phyloP scores from a whole-genome alignment of 2,888 invertebrate species.

The Helicoverpa assulta region DNA sequence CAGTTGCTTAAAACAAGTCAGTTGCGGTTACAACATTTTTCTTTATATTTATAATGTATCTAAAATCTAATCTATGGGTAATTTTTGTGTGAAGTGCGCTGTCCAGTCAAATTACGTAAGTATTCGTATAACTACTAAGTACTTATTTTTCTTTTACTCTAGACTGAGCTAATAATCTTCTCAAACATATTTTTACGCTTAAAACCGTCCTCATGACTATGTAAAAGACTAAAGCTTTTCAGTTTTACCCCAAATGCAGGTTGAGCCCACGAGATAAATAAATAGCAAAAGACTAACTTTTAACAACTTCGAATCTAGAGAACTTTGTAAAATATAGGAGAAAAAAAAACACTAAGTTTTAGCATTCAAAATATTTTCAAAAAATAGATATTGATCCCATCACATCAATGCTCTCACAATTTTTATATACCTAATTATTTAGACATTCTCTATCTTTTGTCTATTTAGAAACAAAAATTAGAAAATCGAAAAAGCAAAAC shows the following conservation, averaged over 20 bases:
- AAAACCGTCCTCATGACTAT: conserved; percentile 49
- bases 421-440: too few relatives aligned
- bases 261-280: background rate
- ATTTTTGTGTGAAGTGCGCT: too few relatives aligned
- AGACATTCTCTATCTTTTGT: too few relatives aligned
- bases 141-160: conserved; percentile 17
- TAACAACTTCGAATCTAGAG: too few relatives aligned
- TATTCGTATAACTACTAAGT: background rate
- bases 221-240: conserved; percentile 51
- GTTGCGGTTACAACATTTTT: background rate
- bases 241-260: conserved; percentile 49
- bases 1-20: background rate
- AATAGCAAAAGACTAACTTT: conserved; percentile 21
- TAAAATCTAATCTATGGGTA: too few relatives aligned
- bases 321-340: too few relatives aligned
- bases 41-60: background rate
- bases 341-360: too few relatives aligned
- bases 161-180: conserved; percentile 44
- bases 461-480: too few relatives aligned
- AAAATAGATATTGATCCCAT: too few relatives aligned
- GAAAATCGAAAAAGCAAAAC: too few relatives aligned
- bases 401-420: too few relatives aligned
- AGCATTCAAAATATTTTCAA: too few relatives aligned
- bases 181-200: conserved; percentile 39
- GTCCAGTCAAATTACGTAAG: background rate